Percentiles rank a stretch among this genome's conserved stretches.
Evolutionary conservation across 2,888 invertebrate genomes (phyloP).

Genomic region (Falcaria lacertinaria): DNA sequence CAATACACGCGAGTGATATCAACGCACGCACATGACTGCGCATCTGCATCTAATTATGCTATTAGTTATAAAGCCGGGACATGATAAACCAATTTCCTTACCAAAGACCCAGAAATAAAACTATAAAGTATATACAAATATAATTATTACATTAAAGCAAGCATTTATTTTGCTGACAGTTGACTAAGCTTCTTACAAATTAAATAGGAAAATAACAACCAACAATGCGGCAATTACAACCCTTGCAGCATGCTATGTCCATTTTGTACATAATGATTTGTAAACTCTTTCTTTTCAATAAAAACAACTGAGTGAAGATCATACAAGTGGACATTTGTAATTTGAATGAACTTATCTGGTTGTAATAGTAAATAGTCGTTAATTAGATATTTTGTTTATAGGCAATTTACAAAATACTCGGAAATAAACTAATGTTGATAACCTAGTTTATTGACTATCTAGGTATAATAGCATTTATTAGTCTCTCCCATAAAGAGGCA

Average conservation of each 20-base stretch:
- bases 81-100: not conserved
- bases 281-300: slow-evolving; percentile 10
- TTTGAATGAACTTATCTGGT: no score
- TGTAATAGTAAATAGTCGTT: no score
- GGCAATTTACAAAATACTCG: no score
- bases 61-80: not conserved
- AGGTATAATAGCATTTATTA: slow-evolving; percentile 57
- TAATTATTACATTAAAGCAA: slow-evolving; percentile 12
- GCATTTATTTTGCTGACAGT: not conserved
- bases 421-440: not conserved
- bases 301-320: no score
- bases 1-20: slow-evolving; percentile 43
- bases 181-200: not conserved
- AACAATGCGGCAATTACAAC: not conserved
- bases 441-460: slow-evolving; percentile 23
- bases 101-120: slow-evolving; percentile 19
- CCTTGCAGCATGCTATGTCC: not conserved
- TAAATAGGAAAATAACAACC: not conserved
- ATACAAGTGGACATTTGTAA: no score
- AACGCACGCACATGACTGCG: slow-evolving; percentile 16
- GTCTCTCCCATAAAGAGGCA: slow-evolving; percentile 51
- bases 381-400: no score
- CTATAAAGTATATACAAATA: slow-evolving; percentile 24
- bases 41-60: not conserved
- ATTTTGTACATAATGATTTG: not conserved